Evolutionary conservation across 2,888 invertebrate genomes (phyloP).

Genomic region (Ennomos quercinarius): DNA sequence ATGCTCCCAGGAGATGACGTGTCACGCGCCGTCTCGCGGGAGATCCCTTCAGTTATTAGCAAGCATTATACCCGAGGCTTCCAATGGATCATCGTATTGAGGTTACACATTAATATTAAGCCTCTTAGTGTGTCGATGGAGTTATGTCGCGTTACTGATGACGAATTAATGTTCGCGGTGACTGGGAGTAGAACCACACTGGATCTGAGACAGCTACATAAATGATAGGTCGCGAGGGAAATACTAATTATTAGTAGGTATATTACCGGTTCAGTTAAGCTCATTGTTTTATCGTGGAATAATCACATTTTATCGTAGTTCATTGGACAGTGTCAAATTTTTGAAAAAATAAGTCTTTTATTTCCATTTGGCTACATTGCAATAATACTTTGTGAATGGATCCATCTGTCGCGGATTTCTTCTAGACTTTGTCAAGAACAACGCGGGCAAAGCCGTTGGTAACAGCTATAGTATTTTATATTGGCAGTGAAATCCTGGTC

Average conservation of each 20-base stretch:
- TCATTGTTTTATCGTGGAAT: too few species aligned
- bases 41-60: neutral
- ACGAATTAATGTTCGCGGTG: neutral
- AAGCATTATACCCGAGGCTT: neutral
- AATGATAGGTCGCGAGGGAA: neutral
- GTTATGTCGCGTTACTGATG: conserved; percentile 2
- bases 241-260: neutral
- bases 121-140: conserved; percentile 1
- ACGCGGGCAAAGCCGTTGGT: too few species aligned
- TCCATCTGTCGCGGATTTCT: too few species aligned
- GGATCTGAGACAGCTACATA: neutral
- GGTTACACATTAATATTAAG: neutral
- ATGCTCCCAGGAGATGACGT: neutral
- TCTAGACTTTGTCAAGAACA: too few species aligned
- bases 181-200: neutral
- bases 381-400: too few species aligned
- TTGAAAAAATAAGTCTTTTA: too few species aligned
- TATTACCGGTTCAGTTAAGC: too few species aligned
- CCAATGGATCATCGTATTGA: conserved; percentile 3
- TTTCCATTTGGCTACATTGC: too few species aligned
- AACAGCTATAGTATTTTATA: too few species aligned
- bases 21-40: neutral
- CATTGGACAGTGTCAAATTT: too few species aligned
- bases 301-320: too few species aligned
- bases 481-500: too few species aligned